A percentile compares a stretch with the other conserved stretches of the same genome.
These are phyloP conservation scores for Rhagologus leucostigma DNA, from an alignment of 2,113 vertebrate species.

Conservation along the genomic window DNA sequence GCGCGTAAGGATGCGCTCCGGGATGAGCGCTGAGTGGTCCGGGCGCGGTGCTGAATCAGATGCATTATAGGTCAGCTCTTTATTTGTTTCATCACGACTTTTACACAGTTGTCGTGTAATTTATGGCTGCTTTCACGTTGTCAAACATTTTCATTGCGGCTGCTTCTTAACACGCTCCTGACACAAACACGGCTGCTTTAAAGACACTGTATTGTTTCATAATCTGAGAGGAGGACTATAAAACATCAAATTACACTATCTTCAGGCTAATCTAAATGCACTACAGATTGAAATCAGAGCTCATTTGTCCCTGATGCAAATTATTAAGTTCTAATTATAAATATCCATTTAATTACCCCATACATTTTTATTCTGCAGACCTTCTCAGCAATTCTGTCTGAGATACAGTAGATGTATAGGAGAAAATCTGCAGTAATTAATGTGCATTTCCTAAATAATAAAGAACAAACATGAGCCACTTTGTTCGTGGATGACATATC, in stretches of 20 bases:
- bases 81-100: conserved; percentile 82
- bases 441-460: conserved; percentile 72
- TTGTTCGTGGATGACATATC: conserved; percentile 62
- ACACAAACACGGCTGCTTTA: conserved; percentile 63
- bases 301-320: conserved; percentile 83
- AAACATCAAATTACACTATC: conserved; percentile 78
- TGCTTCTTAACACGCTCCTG: conserved; percentile 66
- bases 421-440: conserved; percentile 74
- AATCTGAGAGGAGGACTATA: conserved; percentile 79
- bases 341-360: conserved; percentile 81
- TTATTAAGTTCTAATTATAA: conserved; percentile 88
- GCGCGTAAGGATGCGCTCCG: conserved; percentile 44
- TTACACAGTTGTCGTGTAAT: conserved; percentile 81
- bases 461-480: conserved; percentile 69
- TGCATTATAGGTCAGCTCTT: conserved; percentile 78
- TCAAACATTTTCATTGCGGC: conserved; percentile 79
- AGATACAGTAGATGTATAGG: conserved; percentile 54
- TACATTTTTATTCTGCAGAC: conserved; percentile 77
- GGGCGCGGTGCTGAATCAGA: conserved; percentile 67
- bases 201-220: conserved; percentile 75
- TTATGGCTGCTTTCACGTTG: conserved; percentile 79
- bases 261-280: conserved; percentile 77
- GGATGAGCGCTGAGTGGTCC: conserved; percentile 50
- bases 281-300: conserved; percentile 81
- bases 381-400: conserved; percentile 75